Percentiles rank a stretch among this genome's conserved stretches.
Evolutionary conservation across 2,797 vertebrate genomes (phyloP).

Genomic region (Simalia tracyae): DNA sequence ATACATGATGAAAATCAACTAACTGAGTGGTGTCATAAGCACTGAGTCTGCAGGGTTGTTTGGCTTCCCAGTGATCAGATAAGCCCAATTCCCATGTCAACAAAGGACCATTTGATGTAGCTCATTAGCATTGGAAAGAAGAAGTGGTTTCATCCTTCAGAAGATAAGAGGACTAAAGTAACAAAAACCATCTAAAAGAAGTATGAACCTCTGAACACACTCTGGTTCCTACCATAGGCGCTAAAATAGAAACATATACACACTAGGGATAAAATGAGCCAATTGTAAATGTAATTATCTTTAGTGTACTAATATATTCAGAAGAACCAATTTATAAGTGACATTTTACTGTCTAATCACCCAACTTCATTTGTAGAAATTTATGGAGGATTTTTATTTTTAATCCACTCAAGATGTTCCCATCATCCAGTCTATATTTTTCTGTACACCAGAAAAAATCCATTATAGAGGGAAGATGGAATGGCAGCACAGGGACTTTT

Average conservation of each 20-base stretch:
- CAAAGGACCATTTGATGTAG: conserved; percentile 22
- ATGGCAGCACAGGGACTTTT: not conserved
- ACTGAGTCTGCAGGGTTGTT: not conserved
- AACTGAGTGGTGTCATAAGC: conserved; percentile 25
- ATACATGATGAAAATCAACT: not conserved
- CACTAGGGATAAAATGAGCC: not conserved
- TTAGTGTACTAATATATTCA: not conserved
- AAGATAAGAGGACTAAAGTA: conserved; percentile 13
- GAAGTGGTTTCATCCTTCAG: conserved; percentile 12
- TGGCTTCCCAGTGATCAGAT: conserved; percentile 36
- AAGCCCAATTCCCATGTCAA: conserved; percentile 20
- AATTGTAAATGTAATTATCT: not conserved
- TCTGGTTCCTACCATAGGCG: not conserved
- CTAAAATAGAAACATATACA: not conserved
- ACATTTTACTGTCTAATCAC: not conserved
- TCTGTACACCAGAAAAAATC: not conserved
- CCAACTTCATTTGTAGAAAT: not conserved
- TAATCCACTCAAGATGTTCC: not conserved
- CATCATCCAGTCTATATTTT: not conserved
- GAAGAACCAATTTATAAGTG: not conserved
- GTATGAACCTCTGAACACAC: conserved; percentile 2
- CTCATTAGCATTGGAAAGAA: conserved; percentile 34
- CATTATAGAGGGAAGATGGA: not conserved
- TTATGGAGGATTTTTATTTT: not conserved
- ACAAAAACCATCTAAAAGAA: conserved; percentile 23